Conservation (phyloP, 37 sponge, comb jelly and placozoan genomes). For the Petrosia ficiformis region DNA sequence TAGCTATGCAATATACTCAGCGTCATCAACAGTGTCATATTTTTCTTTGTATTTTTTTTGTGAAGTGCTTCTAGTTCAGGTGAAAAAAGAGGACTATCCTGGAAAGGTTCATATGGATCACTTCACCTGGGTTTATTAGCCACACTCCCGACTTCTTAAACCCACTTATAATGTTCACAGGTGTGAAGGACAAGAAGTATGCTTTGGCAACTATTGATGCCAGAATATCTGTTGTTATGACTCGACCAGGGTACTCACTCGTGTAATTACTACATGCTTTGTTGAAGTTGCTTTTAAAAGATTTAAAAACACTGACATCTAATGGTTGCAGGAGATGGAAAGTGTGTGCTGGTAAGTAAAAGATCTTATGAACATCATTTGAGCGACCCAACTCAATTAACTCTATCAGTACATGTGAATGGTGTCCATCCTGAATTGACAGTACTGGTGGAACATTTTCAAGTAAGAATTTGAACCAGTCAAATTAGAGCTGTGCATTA, state of each 20-base stretch:
- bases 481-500: slow-evolving; percentile 27
- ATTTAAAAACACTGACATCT: slow-evolving; percentile 65
- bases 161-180: slow-evolving; percentile 48
- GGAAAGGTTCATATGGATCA: slow-evolving; percentile 11
- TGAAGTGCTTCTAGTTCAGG: slow-evolving; percentile 18
- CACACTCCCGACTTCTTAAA: slow-evolving; percentile 55
- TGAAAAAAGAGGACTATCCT: slow-evolving; percentile 14
- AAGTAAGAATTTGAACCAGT: slow-evolving; percentile 58
- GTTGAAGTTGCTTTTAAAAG: slow-evolving; percentile 40
- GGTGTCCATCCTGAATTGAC: slow-evolving; percentile 58
- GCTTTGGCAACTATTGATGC: slow-evolving; percentile 43
- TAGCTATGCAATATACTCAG: slow-evolving; percentile 22
- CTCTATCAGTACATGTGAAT: slow-evolving; percentile 47
- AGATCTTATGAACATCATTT: slow-evolving; percentile 32
- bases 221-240: slow-evolving; percentile 37
- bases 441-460: slow-evolving; percentile 44
- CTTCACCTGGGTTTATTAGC: slow-evolving; percentile 52
- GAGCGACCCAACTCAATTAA: slow-evolving; percentile 53
- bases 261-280: slow-evolving; percentile 45
- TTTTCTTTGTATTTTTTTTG: slow-evolving; percentile 15
- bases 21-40: slow-evolving; percentile 14
- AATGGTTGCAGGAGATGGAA: slow-evolving; percentile 61
- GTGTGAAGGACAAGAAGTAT: slow-evolving; percentile 32
- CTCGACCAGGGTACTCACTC: slow-evolving; percentile 34
- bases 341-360: slow-evolving; percentile 63